Evolutionary conservation across 2,888 invertebrate genomes (phyloP).

Genomic region (Drosophila mimica): DNA sequence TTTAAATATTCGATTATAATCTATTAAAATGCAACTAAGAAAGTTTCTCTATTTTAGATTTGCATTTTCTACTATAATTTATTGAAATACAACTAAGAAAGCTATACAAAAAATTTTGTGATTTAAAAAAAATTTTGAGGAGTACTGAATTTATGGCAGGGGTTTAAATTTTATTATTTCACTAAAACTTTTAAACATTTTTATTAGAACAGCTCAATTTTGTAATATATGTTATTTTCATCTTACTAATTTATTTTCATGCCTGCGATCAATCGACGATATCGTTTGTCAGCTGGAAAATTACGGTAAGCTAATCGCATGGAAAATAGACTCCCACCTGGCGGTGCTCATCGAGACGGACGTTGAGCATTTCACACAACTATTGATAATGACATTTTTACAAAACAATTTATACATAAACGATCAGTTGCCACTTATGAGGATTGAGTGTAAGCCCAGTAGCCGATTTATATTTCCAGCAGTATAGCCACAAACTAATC

Average conservation of each 20-base stretch:
- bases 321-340: slow-evolving; percentile 91
- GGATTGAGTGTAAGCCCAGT: slow-evolving; percentile 90
- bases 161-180: background rate
- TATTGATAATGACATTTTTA: slow-evolving; percentile 90
- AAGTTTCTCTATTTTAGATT: background rate
- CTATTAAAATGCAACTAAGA: background rate
- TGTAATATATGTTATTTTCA: background rate
- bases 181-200: background rate
- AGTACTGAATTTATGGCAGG: too few relatives aligned
- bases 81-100: background rate
- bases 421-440: slow-evolving; percentile 90
- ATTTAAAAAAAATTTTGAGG: too few relatives aligned
- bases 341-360: slow-evolving; percentile 92
- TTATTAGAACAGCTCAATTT: background rate
- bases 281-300: slow-evolving; percentile 88
- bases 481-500: slow-evolving; percentile 11
- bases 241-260: slow-evolving; percentile 38
- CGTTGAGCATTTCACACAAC: slow-evolving; percentile 89
- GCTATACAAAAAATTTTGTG: background rate
- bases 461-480: background rate
- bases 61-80: background rate
- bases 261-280: background rate
- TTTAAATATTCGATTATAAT: background rate
- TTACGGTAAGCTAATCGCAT: slow-evolving; percentile 91
- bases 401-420: slow-evolving; percentile 90